Percentiles rank a stretch among this genome's conserved stretches.
Evolutionary conservation across 1,140 invertebrate genomes (phyloP).

Genomic region (Bemisia tabaci): DNA sequence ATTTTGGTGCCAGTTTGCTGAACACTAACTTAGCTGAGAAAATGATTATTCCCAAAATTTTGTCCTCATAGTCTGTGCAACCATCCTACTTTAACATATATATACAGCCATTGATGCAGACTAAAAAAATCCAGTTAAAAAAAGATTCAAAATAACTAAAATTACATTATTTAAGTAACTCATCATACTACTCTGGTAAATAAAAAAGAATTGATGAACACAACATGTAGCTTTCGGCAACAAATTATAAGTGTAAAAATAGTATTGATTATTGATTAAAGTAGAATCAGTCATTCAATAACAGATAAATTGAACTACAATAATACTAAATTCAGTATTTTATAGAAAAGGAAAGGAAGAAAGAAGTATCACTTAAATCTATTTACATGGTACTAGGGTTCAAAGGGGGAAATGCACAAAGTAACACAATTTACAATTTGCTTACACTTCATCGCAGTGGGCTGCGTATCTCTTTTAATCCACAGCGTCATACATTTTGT

Average conservation of each 20-base stretch:
- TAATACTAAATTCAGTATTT: neutral
- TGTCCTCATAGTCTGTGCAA: too few species aligned
- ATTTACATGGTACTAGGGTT: neutral
- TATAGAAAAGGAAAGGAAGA: neutral
- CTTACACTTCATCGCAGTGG: too few species aligned
- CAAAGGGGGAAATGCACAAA: too few species aligned
- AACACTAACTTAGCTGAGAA: too few species aligned
- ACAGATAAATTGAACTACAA: neutral
- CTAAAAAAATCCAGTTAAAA: neutral
- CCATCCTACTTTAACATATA: too few species aligned
- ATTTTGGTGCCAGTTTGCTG: too few species aligned
- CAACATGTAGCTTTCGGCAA: neutral
- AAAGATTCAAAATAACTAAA: neutral
- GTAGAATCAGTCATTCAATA: neutral
- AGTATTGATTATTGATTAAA: neutral
- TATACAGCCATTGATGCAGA: too few species aligned
- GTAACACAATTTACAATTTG: too few species aligned
- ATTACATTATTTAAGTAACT: neutral
- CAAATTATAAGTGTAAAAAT: neutral
- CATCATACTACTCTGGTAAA: neutral
- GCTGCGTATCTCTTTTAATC: too few species aligned
- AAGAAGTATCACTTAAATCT: neutral
- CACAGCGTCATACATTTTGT: too few species aligned
- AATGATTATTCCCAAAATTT: too few species aligned
- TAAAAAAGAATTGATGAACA: neutral